Conservation (phyloP, 2,797 vertebrate genomes). For the Acanthurus lineatus region DNA sequence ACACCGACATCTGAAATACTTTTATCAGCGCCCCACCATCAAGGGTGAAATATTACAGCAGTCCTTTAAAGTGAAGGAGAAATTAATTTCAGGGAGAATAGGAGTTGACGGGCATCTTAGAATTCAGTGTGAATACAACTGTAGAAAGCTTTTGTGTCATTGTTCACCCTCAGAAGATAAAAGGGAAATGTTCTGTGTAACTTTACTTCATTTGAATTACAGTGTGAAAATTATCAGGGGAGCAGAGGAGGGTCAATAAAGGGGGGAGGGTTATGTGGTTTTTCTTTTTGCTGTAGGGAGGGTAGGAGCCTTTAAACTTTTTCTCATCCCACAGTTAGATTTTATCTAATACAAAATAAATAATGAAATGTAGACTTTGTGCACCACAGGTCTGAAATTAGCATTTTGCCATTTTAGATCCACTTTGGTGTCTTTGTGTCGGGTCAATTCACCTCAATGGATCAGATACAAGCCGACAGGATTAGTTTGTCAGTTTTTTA, state of each 20-base stretch:
- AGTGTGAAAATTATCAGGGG: neutral
- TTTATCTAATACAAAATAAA: neutral
- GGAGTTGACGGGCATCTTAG: constrained; percentile 40
- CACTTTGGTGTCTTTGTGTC: neutral
- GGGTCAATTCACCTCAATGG: neutral
- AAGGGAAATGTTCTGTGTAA: constrained; percentile 33
- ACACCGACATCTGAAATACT: constrained; percentile 54
- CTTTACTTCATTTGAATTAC: constrained; percentile 41
- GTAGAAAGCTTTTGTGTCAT: constrained; percentile 50
- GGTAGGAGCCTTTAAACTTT: neutral
- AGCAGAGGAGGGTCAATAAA: neutral
- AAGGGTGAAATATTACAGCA: constrained; percentile 57
- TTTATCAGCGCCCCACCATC: constrained; percentile 58
- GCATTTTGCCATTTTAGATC: too few species aligned
- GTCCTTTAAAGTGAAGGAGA: constrained; percentile 53
- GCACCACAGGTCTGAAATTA: neutral
- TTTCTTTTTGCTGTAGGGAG: constrained; percentile 11
- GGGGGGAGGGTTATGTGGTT: neutral
- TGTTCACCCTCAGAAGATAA: constrained; percentile 53
- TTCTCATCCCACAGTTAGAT: constrained; percentile 8
- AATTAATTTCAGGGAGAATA: constrained; percentile 66
- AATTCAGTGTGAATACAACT: constrained; percentile 45
- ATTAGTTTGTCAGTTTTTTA: neutral
- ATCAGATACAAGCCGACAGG: neutral
- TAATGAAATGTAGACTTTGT: too few species aligned